Conservation (phyloP, 2,888 invertebrate genomes). For the Stegophylla sp. region DNA sequence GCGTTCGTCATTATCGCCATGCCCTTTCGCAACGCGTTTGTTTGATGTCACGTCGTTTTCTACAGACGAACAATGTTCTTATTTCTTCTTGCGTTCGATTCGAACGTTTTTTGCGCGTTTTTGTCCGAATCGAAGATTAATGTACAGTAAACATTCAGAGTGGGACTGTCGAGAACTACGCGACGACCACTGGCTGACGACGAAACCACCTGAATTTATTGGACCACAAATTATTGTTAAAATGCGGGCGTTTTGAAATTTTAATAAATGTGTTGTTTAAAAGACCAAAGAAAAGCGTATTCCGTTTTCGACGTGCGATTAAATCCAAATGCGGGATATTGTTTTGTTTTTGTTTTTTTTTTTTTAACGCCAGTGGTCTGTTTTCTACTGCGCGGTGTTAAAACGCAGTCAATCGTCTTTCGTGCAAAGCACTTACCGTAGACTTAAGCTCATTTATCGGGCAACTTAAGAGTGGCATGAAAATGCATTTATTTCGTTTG, state of each 20-base stretch:
- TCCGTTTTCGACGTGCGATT: neutral
- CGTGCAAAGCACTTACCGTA: neutral
- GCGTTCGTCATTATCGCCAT: neutral
- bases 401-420: neutral
- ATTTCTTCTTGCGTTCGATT: neutral
- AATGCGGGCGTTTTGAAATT: no score
- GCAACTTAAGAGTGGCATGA: no score
- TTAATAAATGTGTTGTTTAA: no score
- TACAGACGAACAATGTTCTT: neutral
- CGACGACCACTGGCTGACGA: neutral
- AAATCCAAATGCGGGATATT: no score
- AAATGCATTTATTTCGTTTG: neutral
- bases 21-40: neutral
- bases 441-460: no score
- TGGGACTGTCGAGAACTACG: neutral
- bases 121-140: neutral
- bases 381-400: neutral
- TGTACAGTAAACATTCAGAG: neutral
- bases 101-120: slow-evolving; percentile 2
- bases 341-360: neutral
- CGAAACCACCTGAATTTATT: neutral
- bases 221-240: no score
- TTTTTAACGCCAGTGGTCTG: neutral
- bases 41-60: no score
- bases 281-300: no score